phyloP scores from a whole-genome alignment of 2,113 vertebrate genomes.

The Platichthys stellatus region DNA sequence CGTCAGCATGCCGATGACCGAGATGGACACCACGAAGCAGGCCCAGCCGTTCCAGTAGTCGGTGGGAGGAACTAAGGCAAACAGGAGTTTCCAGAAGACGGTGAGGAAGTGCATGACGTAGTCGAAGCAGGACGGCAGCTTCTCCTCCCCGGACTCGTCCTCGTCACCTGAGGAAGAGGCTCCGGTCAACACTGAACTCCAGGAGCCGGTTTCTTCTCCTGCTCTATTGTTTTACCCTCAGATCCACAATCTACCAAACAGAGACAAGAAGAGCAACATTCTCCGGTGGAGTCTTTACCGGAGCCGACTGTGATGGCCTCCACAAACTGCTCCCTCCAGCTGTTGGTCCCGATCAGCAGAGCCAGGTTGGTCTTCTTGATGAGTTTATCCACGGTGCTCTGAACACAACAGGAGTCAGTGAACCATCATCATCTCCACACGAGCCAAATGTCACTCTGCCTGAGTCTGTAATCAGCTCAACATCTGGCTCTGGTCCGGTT shows the following conservation, averaged over 20 bases:
- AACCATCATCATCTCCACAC: not conserved
- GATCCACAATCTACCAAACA: no score
- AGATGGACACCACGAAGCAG: conserved; percentile 93
- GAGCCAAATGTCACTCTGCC: no score
- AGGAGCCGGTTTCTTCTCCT: no score
- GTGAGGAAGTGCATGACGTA: conserved; percentile 98
- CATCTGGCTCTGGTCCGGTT: no score
- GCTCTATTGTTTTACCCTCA: no score
- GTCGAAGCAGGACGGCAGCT: conserved; percentile 92
- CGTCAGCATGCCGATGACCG: conserved; percentile 92
- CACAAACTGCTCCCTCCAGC: conserved; percentile 97
- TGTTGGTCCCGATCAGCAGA: conserved; percentile 94
- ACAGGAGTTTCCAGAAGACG: conserved; percentile 97
- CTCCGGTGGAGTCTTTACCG: conserved; percentile 19
- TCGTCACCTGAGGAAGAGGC: conserved; percentile 77
- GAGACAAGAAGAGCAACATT: no score
- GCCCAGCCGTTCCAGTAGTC: conserved; percentile 98
- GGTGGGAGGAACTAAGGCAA: conserved; percentile 95
- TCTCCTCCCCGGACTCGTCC: conserved; percentile 88
- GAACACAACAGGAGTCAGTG: conserved; percentile 22
- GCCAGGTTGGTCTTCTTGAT: conserved; percentile 99
- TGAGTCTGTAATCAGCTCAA: no score
- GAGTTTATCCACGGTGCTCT: conserved; percentile 98
- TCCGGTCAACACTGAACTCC: no score
- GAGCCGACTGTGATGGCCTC: conserved; percentile 91